Percentiles rank a stretch among this genome's conserved stretches.
These are phyloP conservation scores for Caenorhabditis brenneri DNA, from an alignment of 1,140 invertebrate species.

Conservation along the genomic window DNA sequence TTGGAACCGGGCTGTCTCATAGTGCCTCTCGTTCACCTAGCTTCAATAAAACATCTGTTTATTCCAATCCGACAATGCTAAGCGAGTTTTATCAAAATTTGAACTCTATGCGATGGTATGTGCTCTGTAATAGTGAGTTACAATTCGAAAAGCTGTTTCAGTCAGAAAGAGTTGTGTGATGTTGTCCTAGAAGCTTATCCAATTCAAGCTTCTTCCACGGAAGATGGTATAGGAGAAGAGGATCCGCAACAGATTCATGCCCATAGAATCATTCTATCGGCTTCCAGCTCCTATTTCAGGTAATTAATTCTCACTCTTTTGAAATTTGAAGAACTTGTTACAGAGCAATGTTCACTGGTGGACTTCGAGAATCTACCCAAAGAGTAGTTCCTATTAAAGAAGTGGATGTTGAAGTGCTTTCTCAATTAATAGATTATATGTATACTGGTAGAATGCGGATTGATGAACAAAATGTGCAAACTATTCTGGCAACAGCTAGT, in stretches of 20 bases:
- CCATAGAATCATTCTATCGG: background rate
- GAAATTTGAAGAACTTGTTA: background rate
- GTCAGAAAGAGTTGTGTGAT: conserved; percentile 20
- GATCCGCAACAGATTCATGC: background rate
- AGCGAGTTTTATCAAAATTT: conserved; percentile 26
- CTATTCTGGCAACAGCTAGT: background rate
- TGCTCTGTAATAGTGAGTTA: background rate
- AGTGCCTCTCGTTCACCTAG: background rate
- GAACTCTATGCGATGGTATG: conserved; percentile 12
- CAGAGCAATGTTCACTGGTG: conserved; percentile 34
- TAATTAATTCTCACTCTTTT: background rate
- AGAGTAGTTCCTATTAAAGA: conserved; percentile 7
- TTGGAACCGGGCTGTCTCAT: background rate
- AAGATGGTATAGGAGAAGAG: background rate
- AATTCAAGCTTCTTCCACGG: background rate
- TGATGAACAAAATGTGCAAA: conserved; percentile 17
- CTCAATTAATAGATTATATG: conserved; percentile 22
- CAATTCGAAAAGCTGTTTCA: background rate
- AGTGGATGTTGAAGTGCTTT: conserved; percentile 12
- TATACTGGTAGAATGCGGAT: conserved; percentile 24
- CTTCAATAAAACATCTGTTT: background rate
- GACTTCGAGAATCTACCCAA: background rate
- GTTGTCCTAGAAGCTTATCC: background rate
- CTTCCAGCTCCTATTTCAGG: conserved; percentile 17
- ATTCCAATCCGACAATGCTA: conserved; percentile 8